Evolutionary conservation across 1,140 invertebrate species (phyloP).

Genomic region (Drosophila biarmipes): DNA sequence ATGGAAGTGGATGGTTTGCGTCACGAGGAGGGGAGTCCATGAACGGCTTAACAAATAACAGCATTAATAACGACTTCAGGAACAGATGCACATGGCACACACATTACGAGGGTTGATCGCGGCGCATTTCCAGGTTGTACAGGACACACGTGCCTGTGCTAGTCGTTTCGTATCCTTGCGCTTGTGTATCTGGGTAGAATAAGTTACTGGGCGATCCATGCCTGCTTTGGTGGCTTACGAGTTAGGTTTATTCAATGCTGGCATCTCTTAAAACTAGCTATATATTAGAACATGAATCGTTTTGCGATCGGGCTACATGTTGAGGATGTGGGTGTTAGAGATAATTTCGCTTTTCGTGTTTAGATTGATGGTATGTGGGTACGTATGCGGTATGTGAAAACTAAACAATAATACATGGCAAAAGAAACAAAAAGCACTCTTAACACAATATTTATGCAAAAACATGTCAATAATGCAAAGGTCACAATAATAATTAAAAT

Average conservation of each 20-base stretch:
- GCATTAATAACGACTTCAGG: conserved; percentile 37
- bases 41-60: conserved; percentile 45
- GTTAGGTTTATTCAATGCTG: conserved; percentile 53
- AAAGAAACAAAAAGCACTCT: conserved; percentile 20
- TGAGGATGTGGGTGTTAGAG: neutral
- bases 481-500: conserved; percentile 36
- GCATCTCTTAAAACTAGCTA: conserved; percentile 48
- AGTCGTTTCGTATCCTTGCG: conserved; percentile 41
- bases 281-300: conserved; percentile 33
- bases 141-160: conserved; percentile 55
- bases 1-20: conserved; percentile 13
- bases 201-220: conserved; percentile 32
- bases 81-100: conserved; percentile 21
- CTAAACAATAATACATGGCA: conserved; percentile 38
- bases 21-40: conserved; percentile 17
- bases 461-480: conserved; percentile 43
- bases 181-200: conserved; percentile 26
- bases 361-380: conserved; percentile 6
- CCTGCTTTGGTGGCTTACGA: conserved; percentile 35
- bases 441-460: conserved; percentile 41
- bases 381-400: conserved; percentile 15
- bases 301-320: conserved; percentile 14
- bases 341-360: conserved; percentile 6
- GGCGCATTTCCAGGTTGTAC: conserved; percentile 52
- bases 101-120: conserved; percentile 41